These are phyloP conservation scores for Hyposoter dolosus DNA, from an alignment of 2,888 invertebrate genomes.

Conservation along the genomic window DNA sequence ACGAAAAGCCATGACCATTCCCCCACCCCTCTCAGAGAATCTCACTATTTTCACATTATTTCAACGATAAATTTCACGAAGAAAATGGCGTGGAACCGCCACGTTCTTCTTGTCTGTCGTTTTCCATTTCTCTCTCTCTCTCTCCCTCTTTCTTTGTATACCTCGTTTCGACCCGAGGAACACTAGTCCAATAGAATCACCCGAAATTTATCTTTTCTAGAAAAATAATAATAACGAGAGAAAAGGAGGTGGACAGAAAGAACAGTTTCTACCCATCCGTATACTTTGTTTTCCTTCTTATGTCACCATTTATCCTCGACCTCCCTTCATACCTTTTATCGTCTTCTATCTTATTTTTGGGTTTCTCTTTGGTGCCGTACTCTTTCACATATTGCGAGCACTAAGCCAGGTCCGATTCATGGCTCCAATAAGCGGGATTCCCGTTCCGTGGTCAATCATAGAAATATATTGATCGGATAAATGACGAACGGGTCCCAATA, in stretches of 20 bases:
- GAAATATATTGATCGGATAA: constrained; percentile 53
- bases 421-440: constrained; percentile 11
- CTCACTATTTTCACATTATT: constrained; percentile 79
- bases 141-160: constrained; percentile 43
- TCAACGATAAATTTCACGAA: constrained; percentile 76
- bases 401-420: constrained; percentile 29
- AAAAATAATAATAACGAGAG: constrained; percentile 71
- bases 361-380: not conserved
- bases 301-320: constrained; percentile 49
- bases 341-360: constrained; percentile 42
- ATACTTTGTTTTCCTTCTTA: constrained; percentile 52
- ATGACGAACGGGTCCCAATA: not conserved
- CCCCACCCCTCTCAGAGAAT: constrained; percentile 66
- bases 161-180: constrained; percentile 40
- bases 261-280: constrained; percentile 60
- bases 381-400: constrained; percentile 3
- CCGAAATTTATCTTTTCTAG: constrained; percentile 71
- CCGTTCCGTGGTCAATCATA: constrained; percentile 11
- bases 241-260: constrained; percentile 52
- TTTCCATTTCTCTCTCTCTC: constrained; percentile 29
- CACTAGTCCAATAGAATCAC: constrained; percentile 41
- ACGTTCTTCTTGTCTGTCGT: constrained; percentile 15
- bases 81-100: constrained; percentile 76
- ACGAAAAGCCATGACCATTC: constrained; percentile 6
- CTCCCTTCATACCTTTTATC: constrained; percentile 54